phyloP scores from a whole-genome alignment of 1,140 invertebrate genomes.

The Pseudachorutes palmiensis region DNA sequence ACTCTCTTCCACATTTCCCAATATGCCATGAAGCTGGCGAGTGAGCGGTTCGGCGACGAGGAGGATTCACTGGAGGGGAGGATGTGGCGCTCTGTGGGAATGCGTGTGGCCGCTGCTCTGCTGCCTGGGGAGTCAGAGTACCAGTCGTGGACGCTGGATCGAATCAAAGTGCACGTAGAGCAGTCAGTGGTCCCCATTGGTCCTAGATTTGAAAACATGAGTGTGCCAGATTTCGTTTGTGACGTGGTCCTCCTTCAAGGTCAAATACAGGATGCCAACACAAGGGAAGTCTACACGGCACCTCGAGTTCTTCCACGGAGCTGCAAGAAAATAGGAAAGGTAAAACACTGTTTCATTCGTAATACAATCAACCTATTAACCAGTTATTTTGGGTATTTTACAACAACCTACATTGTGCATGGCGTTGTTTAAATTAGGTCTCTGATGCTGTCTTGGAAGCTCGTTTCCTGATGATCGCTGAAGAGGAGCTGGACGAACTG shows the following conservation, averaged over 20 bases:
- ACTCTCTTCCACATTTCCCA: conserved; percentile 39
- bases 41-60: conserved; percentile 18
- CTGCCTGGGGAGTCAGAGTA: conserved; percentile 36
- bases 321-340: conserved; percentile 9
- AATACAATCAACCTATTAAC: background rate
- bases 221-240: conserved; percentile 28
- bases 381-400: background rate
- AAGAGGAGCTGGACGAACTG: conserved; percentile 1
- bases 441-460: background rate
- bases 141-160: conserved; percentile 33
- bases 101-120: conserved; percentile 32
- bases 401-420: background rate
- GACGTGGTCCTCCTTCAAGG: conserved; percentile 31
- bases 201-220: conserved; percentile 16
- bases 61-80: conserved; percentile 27
- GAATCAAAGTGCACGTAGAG: conserved; percentile 38
- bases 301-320: conserved; percentile 25
- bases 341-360: background rate
- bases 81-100: conserved; percentile 39
- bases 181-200: conserved; percentile 38
- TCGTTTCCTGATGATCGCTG: background rate
- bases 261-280: conserved; percentile 21
- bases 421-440: background rate
- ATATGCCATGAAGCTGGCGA: conserved; percentile 22
- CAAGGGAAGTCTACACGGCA: conserved; percentile 25